A percentile compares a stretch with the other conserved stretches of the same genome.
Evolutionary conservation across 2,888 invertebrate species (phyloP).

Genomic region (Camponotus fellah): DNA sequence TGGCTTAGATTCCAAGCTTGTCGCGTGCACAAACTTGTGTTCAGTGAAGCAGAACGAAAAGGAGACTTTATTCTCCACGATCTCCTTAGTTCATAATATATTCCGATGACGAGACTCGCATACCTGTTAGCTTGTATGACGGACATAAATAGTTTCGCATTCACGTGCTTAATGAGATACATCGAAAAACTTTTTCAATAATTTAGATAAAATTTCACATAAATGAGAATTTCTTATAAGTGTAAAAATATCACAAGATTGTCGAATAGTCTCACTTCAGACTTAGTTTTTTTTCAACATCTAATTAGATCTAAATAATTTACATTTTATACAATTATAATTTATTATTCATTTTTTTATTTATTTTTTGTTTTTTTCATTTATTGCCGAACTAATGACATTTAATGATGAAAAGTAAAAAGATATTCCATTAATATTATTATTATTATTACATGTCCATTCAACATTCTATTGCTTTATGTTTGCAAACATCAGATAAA

Average conservation of each 20-base stretch:
- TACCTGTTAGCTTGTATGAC: conserved; percentile 20
- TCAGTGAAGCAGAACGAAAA: conserved; percentile 62
- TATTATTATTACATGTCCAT: background rate
- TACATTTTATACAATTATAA: background rate
- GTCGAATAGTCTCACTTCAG: background rate
- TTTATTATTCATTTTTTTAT: background rate
- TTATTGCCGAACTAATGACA: background rate
- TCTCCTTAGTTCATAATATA: conserved; percentile 27
- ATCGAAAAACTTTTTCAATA: background rate
- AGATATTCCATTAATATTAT: background rate
- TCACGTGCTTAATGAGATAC: conserved; percentile 23
- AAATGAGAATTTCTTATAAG: background rate
- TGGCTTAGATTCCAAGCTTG: conserved; percentile 80
- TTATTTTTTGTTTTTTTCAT: background rate
- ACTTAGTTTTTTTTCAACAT: background rate
- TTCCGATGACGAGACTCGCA: conserved; percentile 29
- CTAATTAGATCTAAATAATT: background rate
- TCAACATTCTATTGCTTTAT: background rate
- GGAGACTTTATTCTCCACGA: conserved; percentile 1
- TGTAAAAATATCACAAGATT: background rate
- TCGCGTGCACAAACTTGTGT: conserved; percentile 68
- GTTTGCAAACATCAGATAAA: background rate
- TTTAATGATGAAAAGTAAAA: background rate
- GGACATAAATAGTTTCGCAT: conserved; percentile 7
- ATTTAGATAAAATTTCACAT: conserved; percentile 6